These are phyloP conservation scores for Pelmatolapia mariae DNA, from an alignment of 2,113 vertebrate species.

Conservation along the genomic window DNA sequence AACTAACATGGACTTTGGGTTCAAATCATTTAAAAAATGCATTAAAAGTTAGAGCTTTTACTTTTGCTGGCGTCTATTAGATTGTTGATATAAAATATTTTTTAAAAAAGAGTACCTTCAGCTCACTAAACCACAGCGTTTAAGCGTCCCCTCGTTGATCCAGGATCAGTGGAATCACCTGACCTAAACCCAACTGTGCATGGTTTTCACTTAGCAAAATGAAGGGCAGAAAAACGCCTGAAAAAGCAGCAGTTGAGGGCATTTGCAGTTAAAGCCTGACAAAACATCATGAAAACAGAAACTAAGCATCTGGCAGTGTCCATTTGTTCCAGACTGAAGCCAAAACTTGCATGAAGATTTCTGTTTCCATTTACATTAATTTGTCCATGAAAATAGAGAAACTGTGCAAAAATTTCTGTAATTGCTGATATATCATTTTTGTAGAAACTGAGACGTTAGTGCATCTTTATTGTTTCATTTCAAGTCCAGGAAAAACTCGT, in stretches of 20 bases:
- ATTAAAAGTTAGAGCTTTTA: neutral
- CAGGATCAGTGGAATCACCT: neutral
- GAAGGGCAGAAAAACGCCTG: fast-evolving
- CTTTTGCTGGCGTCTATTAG: neutral
- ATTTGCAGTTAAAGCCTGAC: neutral
- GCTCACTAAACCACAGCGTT: neutral
- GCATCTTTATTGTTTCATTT: neutral
- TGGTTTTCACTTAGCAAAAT: neutral
- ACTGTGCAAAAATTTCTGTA: neutral
- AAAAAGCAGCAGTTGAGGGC: neutral
- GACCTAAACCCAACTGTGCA: neutral
- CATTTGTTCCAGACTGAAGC: neutral
- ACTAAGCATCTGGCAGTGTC: neutral
- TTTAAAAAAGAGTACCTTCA: neutral
- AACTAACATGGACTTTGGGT: neutral
- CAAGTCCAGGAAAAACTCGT: neutral
- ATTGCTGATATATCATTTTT: neutral
- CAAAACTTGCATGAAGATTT: neutral
- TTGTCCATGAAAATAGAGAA: neutral
- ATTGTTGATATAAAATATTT: neutral
- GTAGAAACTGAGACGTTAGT: neutral
- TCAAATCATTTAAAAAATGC: neutral
- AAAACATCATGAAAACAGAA: neutral
- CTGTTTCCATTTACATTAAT: neutral
- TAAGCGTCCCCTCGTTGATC: neutral